Percentiles rank a stretch among this genome's conserved stretches.
Conservation (phyloP, 2,113 vertebrate species). For the Falcunculus frontatus region DNA sequence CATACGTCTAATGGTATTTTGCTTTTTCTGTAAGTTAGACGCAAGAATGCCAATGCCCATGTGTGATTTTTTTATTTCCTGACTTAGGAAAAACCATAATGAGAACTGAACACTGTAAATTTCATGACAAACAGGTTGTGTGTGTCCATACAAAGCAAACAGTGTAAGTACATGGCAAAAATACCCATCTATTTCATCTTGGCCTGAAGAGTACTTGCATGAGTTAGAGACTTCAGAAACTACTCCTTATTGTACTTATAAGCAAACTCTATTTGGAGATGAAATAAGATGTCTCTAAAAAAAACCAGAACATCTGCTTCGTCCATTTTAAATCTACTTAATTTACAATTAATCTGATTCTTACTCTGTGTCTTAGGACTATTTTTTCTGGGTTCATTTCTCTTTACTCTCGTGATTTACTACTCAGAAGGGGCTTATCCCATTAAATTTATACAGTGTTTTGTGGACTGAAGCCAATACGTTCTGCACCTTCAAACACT, state of each 20-base stretch:
- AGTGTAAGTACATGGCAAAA: not conserved
- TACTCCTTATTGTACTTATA: not conserved
- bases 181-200: not conserved
- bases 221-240: not conserved
- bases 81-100: not conserved
- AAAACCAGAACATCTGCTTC: not conserved
- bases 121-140: not conserved
- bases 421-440: not conserved
- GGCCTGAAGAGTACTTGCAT: not conserved
- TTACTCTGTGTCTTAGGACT: not conserved
- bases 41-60: not conserved
- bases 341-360: not conserved
- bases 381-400: not conserved
- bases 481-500: not conserved
- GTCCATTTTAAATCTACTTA: not conserved
- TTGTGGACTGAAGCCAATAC: not conserved
- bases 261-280: not conserved
- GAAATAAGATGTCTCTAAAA: not conserved
- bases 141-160: not conserved
- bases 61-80: not conserved
- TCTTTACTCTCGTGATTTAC: not conserved
- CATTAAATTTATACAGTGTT: not conserved
- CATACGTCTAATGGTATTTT: not conserved
- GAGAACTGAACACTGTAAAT: not conserved
- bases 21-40: not conserved